phyloP scores from a whole-genome alignment of 53 echinoderm and acorn worm species.

The Temnopleurus reevesii region DNA sequence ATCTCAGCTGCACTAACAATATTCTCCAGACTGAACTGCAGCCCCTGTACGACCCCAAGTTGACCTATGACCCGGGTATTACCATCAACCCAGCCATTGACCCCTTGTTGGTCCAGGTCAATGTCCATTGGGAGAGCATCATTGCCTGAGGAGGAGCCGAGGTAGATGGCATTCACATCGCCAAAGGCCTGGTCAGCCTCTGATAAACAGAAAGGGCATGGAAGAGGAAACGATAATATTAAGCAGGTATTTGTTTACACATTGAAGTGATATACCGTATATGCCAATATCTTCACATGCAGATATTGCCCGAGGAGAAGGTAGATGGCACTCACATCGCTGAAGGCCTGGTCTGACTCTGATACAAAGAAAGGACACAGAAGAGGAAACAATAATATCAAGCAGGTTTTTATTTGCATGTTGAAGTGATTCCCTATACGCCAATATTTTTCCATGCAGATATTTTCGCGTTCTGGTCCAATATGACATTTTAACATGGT shows the following conservation, averaged over 20 bases:
- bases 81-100: conserved; percentile 74
- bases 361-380: too few relatives aligned
- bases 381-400: too few relatives aligned
- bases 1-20: background rate
- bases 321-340: conserved; percentile 63
- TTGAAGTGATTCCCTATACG: too few relatives aligned
- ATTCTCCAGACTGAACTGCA: conserved; percentile 12
- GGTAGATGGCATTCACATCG: conserved; percentile 63
- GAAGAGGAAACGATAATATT: background rate
- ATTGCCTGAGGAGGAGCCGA: conserved; percentile 59
- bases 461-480: too few relatives aligned
- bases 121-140: conserved; percentile 63
- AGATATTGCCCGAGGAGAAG: conserved; percentile 37
- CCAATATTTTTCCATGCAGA: too few relatives aligned
- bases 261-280: too few relatives aligned
- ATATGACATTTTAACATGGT: too few relatives aligned
- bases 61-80: conserved; percentile 48
- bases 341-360: conserved; percentile 65
- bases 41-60: conserved; percentile 34
- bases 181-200: conserved; percentile 66
- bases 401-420: too few relatives aligned
- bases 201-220: background rate
- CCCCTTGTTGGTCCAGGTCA: conserved; percentile 52
- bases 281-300: too few relatives aligned
- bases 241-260: too few relatives aligned